These are phyloP conservation scores for Eolophus roseicapilla DNA, from an alignment of 2,113 vertebrate species.

Conservation along the genomic window DNA sequence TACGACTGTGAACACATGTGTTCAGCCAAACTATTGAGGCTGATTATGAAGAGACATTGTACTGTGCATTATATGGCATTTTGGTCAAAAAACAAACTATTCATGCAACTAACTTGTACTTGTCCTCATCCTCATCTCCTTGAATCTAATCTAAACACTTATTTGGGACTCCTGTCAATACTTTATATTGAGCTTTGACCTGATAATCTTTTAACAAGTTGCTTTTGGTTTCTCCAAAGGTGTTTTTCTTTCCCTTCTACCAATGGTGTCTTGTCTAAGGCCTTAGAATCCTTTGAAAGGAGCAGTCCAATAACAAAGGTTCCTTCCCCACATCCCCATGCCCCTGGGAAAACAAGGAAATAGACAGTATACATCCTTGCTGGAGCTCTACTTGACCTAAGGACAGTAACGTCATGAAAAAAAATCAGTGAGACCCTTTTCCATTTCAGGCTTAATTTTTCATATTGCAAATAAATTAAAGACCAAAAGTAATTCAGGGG, in stretches of 20 bases:
- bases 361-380: not conserved
- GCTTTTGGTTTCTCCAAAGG: not conserved
- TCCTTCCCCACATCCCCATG: not conserved
- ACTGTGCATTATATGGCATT: not conserved
- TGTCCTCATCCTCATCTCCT: not conserved
- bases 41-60: not conserved
- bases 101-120: not conserved
- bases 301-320: not conserved
- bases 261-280: not conserved
- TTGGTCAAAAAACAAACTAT: not conserved
- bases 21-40: not conserved
- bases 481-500: not conserved
- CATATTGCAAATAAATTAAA: not conserved
- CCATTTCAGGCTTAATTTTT: not conserved
- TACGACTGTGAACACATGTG: not conserved
- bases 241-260: not conserved
- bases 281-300: not conserved
- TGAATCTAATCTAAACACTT: not conserved
- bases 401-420: not conserved
- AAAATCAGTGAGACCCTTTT: not conserved
- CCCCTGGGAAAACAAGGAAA: not conserved
- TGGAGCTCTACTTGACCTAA: not conserved
- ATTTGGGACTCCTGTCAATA: not conserved
- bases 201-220: not conserved
- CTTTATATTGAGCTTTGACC: not conserved